These are phyloP conservation scores for Pterocles burchelli DNA, from an alignment of 2,113 vertebrate genomes.

Conservation along the genomic window DNA sequence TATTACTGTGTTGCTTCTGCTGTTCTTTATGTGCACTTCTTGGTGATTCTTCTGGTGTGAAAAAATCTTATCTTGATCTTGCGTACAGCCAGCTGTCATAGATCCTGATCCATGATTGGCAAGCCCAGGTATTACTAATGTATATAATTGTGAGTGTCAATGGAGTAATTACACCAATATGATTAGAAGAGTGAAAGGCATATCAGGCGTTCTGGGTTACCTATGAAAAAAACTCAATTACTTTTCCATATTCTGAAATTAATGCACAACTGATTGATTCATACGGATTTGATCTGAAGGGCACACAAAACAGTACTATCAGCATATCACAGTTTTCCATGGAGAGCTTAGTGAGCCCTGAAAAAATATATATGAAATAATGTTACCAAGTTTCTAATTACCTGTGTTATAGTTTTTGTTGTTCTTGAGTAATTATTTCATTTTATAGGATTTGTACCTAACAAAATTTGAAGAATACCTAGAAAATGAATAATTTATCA, in stretches of 20 bases:
- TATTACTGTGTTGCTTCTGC: background rate
- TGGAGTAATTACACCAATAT: background rate
- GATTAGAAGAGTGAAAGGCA: background rate
- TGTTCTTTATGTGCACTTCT: background rate
- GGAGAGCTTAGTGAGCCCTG: background rate
- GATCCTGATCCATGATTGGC: background rate
- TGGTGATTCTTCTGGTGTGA: background rate
- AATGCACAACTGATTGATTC: background rate
- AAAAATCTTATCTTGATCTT: background rate
- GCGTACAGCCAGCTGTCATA: background rate
- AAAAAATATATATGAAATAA: background rate
- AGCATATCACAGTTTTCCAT: background rate
- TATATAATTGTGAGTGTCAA: background rate
- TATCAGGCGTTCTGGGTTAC: rapidly evolving
- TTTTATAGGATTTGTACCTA: background rate
- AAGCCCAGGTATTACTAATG: background rate
- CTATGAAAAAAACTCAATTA: background rate
- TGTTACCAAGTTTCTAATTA: background rate
- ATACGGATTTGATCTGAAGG: background rate
- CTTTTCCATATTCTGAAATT: background rate
- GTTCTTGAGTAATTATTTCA: background rate
- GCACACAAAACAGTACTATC: background rate
- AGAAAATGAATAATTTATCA: background rate
- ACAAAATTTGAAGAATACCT: background rate
- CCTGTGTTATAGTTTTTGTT: background rate